Conservation (phyloP, 2,113 vertebrate species). For the Phrynosoma blainvillii region DNA sequence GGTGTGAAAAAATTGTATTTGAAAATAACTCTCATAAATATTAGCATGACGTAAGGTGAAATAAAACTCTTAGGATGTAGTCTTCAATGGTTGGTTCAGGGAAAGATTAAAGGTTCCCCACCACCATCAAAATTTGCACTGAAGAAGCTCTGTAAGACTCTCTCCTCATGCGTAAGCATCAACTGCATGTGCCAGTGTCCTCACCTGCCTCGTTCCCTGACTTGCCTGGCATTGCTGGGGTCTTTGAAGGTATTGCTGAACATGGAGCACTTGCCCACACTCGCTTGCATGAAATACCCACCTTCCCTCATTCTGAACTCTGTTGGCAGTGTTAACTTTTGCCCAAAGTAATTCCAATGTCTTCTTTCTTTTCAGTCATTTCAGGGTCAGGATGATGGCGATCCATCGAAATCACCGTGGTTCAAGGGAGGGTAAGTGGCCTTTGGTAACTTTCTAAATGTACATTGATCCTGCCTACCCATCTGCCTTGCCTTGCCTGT, state of each 20-base stretch:
- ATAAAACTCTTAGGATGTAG: not conserved
- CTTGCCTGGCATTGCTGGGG: not conserved
- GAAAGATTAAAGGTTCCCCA: not conserved
- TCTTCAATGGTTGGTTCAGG: not conserved
- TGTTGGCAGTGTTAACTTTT: not conserved
- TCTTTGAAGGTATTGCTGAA: slow-evolving; percentile 18
- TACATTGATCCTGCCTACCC: not conserved
- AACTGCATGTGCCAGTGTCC: not conserved
- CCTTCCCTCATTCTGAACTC: not conserved
- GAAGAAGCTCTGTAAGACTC: slow-evolving; percentile 64
- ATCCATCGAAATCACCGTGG: slow-evolving; percentile 85
- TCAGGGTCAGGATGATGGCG: slow-evolving; percentile 83
- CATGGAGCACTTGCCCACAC: slow-evolving; percentile 19
- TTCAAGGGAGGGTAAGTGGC: slow-evolving; percentile 89
- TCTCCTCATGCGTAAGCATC: not conserved
- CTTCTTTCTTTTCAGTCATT: slow-evolving; percentile 31
- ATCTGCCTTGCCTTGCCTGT: too few species aligned
- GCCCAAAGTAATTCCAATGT: slow-evolving; percentile 38
- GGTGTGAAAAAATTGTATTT: not conserved
- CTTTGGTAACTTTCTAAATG: not conserved
- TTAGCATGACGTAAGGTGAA: not conserved
- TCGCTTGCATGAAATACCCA: slow-evolving; percentile 53
- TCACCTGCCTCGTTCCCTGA: not conserved
- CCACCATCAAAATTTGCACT: slow-evolving; percentile 39
- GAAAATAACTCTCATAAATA: too few species aligned